phyloP scores from a whole-genome alignment of 2,888 invertebrate species.

The Campoplex capitator region DNA sequence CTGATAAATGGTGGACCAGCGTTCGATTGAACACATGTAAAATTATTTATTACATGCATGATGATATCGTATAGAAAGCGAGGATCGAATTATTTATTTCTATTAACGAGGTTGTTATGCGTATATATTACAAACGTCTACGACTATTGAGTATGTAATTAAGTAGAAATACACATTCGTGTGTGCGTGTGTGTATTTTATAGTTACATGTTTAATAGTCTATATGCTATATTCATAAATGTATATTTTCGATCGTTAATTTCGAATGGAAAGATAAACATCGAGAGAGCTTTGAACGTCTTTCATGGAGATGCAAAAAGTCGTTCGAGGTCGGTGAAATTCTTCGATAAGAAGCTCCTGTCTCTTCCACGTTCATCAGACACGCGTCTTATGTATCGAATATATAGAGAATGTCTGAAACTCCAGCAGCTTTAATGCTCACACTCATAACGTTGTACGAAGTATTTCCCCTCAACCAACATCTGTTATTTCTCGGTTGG shows the following conservation, averaged over 20 bases:
- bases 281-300: constrained; percentile 51
- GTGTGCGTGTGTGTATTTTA: constrained; percentile 56
- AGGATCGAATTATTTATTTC: constrained; percentile 58
- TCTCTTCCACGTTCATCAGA: constrained; percentile 15
- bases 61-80: constrained; percentile 43
- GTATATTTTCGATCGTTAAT: constrained; percentile 74
- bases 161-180: background rate
- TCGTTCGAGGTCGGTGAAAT: constrained; percentile 77
- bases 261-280: constrained; percentile 56
- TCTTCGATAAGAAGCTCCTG: constrained; percentile 62
- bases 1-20: constrained; percentile 13
- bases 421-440: constrained; percentile 39
- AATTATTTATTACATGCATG: constrained; percentile 54
- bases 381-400: constrained; percentile 20
- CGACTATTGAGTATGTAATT: constrained; percentile 58
- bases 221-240: background rate
- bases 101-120: constrained; percentile 40
- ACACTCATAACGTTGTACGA: background rate
- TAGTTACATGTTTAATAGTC: background rate
- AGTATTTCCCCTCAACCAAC: constrained; percentile 3
- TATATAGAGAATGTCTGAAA: constrained; percentile 39
- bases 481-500: background rate
- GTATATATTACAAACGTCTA: constrained; percentile 5
- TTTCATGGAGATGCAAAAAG: constrained; percentile 56
- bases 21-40: constrained; percentile 31